A percentile compares a stretch with the other conserved stretches of the same genome.
phyloP scores from a whole-genome alignment of 2,113 vertebrate species.

The Hippocampus zosterae region DNA sequence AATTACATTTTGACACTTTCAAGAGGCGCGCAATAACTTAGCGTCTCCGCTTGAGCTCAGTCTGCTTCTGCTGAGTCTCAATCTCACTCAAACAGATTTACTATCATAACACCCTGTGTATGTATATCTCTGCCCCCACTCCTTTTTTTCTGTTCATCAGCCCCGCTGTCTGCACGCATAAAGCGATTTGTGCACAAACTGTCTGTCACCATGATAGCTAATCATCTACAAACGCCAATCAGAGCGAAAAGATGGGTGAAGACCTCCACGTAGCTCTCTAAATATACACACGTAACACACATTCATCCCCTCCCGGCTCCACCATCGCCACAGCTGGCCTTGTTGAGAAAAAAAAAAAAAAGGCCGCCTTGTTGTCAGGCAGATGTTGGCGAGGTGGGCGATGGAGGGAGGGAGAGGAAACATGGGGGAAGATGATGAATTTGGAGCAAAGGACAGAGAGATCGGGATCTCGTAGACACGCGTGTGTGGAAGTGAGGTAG shows the following conservation, averaged over 20 bases:
- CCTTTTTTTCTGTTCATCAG: constrained; percentile 28
- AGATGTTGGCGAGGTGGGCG: constrained; percentile 55
- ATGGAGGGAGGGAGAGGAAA: constrained; percentile 41
- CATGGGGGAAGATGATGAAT: constrained; percentile 42
- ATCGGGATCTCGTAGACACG: constrained; percentile 35
- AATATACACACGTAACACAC: constrained; percentile 5
- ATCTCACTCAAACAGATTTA: constrained; percentile 25
- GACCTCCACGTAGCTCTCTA: constrained; percentile 11
- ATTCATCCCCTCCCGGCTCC: constrained; percentile 22
- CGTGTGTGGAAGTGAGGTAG: constrained; percentile 9
- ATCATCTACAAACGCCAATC: constrained; percentile 38
- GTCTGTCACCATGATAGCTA: constrained; percentile 46
- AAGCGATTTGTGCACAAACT: constrained; percentile 41
- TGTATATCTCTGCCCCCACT: not conserved
- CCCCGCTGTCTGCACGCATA: constrained; percentile 37
- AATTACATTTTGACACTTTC: constrained; percentile 34
- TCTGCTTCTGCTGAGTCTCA: constrained; percentile 20
- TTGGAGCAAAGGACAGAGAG: constrained; percentile 38
- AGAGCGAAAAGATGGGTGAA: constrained; percentile 14
- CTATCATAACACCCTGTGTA: constrained; percentile 34
- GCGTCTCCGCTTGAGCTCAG: constrained; percentile 11
- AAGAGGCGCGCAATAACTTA: constrained; percentile 29
- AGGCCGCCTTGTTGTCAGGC: constrained; percentile 72
- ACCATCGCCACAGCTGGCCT: constrained; percentile 34
- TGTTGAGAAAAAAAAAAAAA: constrained; percentile 28